Evolutionary conservation across 2,113 vertebrate genomes (phyloP), one percentile per base, ranked within the genome.

Genomic region (Thamnaconus septentrionalis): DNA sequence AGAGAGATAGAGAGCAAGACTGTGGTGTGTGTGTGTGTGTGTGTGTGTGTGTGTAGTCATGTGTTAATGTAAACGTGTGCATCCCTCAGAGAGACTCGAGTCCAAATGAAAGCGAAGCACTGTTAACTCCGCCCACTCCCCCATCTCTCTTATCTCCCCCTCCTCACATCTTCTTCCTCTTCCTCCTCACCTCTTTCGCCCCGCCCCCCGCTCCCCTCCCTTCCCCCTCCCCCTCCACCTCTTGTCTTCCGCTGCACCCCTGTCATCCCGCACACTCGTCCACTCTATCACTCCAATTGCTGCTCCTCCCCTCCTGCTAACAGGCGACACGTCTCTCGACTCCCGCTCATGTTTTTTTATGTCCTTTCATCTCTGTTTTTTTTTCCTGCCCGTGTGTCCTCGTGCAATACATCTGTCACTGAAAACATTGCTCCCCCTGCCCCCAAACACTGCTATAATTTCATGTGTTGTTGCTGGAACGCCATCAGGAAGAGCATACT

Each of bases 271-370:
- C 69, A 71, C 74, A 51, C 48, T 53, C 41, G 40, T 73, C 42
- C 44, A 75, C 75, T 83, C 85, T 67, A 74, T 79, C 71, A 79
- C 66, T 81, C 12, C 51, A 68, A 73, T 73, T 69, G 69, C 5
- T 56, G 41, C 68, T 49, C 49, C 55, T 53, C 66, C 65, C 41
- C 52, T 79, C 76, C 42, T 56, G 40, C 46, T 62, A 64, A 77
- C 70, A 53, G 41, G 39, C 41, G 31, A 11, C n/a, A 40, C 3
- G 8, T 73, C 64, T 70, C 70, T 18, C 41, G 39, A 54, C 5
- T 50, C 57, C 58, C 50, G 42, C 50, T 70, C 49, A 58, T 74
- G 61, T 76, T 66, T 76, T 63, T 67, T 62, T 69, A 59, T 73
- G 53, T 11, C 43, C 10, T 49, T 66, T 67, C 41, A 44, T 56